Conservation (phyloP, 2,888 invertebrate genomes). For the Epinotia bilunana region DNA sequence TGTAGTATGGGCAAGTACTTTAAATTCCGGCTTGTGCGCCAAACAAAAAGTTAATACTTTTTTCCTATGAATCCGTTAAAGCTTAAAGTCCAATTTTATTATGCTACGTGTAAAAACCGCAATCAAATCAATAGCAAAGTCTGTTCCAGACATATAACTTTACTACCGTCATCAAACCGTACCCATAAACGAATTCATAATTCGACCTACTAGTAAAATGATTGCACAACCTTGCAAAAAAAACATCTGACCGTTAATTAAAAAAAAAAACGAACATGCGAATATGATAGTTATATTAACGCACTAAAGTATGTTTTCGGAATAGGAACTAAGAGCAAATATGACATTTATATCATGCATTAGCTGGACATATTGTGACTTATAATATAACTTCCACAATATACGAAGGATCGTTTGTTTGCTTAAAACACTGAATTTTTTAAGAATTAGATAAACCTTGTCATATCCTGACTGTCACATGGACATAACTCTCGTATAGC, state of each 20-base stretch:
- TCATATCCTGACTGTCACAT: too few relatives aligned
- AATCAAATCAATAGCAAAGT: constrained; percentile 26
- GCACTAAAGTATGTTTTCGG: not conserved
- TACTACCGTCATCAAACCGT: constrained; percentile 14
- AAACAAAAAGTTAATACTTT: not conserved
- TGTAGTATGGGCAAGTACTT: too few relatives aligned
- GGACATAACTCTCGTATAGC: too few relatives aligned
- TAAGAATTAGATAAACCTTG: too few relatives aligned
- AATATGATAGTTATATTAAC: not conserved
- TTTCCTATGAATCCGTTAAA: not conserved
- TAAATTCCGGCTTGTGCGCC: too few relatives aligned
- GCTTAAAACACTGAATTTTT: too few relatives aligned
- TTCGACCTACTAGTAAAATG: constrained; percentile 24
- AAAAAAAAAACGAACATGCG: too few relatives aligned
- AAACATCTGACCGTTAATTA: not conserved
- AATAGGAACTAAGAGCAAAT: not conserved
- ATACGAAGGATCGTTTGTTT: too few relatives aligned
- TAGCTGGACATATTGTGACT: too few relatives aligned
- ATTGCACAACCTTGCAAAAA: constrained; percentile 14
- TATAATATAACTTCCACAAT: too few relatives aligned
- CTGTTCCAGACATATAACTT: constrained; percentile 31
- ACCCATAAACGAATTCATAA: constrained; percentile 11
- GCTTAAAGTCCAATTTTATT: not conserved
- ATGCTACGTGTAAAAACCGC: constrained; percentile 21
- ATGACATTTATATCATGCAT: not conserved